Base-by-base conservation (phyloP, 1,140 invertebrate species). In the Dysdera silvatica region DNA sequence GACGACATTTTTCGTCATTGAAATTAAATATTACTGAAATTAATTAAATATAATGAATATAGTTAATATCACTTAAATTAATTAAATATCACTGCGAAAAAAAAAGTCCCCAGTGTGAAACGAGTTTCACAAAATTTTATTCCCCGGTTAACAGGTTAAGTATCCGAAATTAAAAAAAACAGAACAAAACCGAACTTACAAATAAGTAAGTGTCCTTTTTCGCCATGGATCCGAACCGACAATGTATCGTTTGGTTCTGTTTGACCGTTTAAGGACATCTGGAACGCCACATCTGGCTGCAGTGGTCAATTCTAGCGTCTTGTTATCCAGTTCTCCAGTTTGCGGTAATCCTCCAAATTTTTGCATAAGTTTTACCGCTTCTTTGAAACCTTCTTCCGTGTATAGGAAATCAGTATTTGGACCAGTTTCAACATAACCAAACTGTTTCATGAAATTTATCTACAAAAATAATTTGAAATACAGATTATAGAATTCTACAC, bases 181-280 rank as follows among this genome's bases (percentile, higher is more conserved):
- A 24, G 24, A 24, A 62, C 54, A 58, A 68, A 54, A 1, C 23
- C 3, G 6, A 40, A 76, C 85, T 84, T 77, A 94, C 91, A 90
- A 92, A 88, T 90, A 95, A 37, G 90, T 93, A 65, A 96, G 79
- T 79, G 88, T 85, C 43, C 82, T 86, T 74, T 89, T 84, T 67
- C 83, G 80, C 92, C 92, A 96, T 69, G 85, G 87, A 67, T 86
- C 83, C 20, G 89, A 89, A 66, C 93, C 88, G 20, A 91, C 79
- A 0, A 85, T 83, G 72, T 85, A 94, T 58, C 91, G 81, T 74
- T 86, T 89, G 61, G 71, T 74, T 33, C 85, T 76, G 10, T 29
- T 53, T 20, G 58, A 61, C 6, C 68, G 54, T 14, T 56, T 68
- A 0, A 72, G 56, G 16, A 82, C 78, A 77, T 97, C 92, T 12